phyloP scores from a whole-genome alignment of 2,797 vertebrate species.

The Pangasius macronema region DNA sequence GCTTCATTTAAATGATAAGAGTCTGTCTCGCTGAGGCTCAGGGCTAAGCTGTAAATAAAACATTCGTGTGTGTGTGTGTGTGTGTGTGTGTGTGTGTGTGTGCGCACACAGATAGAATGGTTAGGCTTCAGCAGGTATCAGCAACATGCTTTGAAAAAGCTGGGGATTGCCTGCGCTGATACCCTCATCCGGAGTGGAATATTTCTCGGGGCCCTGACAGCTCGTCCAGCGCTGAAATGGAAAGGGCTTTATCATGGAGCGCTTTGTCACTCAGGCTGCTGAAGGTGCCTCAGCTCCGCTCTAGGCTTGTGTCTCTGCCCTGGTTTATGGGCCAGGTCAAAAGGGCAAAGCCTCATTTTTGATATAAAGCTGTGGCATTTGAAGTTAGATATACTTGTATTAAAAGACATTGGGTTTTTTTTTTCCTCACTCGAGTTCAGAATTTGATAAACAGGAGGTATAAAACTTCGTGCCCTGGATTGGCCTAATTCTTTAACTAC shows the following conservation, averaged over 20 bases:
- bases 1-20: slow-evolving; percentile 93
- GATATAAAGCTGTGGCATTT: slow-evolving; percentile 45
- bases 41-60: slow-evolving; percentile 64
- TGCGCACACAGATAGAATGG: slow-evolving; percentile 54
- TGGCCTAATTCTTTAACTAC: neutral
- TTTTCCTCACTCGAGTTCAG: slow-evolving; percentile 14
- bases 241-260: slow-evolving; percentile 73
- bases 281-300: slow-evolving; percentile 48
- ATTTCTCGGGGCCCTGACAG: slow-evolving; percentile 63
- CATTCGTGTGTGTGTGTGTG: slow-evolving; percentile 39
- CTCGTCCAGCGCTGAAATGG: slow-evolving; percentile 66
- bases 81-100: slow-evolving; percentile 53
- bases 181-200: slow-evolving; percentile 64
- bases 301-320: slow-evolving; percentile 52
- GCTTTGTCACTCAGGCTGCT: slow-evolving; percentile 67
- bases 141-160: slow-evolving; percentile 54
- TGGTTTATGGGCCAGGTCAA: slow-evolving; percentile 57
- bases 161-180: slow-evolving; percentile 61
- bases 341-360: slow-evolving; percentile 56
- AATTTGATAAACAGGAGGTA: neutral
- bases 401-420: slow-evolving; percentile 11
- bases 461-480: slow-evolving; percentile 5
- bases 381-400: slow-evolving; percentile 39
- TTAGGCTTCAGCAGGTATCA: slow-evolving; percentile 57
- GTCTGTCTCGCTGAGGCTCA: slow-evolving; percentile 79